phyloP scores from a whole-genome alignment of 2,888 invertebrate genomes.

The Aricia artaxerxes region DNA sequence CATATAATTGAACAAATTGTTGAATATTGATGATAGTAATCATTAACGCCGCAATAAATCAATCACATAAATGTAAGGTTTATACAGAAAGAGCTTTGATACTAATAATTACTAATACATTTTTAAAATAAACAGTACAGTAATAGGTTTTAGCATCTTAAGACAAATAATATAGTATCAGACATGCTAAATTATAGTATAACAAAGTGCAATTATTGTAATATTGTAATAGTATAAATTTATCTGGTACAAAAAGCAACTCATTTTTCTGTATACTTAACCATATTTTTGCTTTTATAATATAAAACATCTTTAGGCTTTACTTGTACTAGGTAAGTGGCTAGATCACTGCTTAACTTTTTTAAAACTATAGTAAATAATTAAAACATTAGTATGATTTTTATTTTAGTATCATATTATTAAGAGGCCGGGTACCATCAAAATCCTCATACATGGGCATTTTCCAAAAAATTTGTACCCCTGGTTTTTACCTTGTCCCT shows the following conservation, averaged over 20 bases:
- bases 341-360: background rate
- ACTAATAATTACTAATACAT: background rate
- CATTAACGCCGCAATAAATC: background rate
- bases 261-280: background rate
- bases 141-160: background rate
- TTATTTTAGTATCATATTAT: background rate
- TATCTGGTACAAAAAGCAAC: background rate
- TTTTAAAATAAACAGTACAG: background rate
- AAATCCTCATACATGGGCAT: no score
- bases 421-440: no score
- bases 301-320: background rate
- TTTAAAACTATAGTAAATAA: slow-evolving; percentile 4
- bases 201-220: background rate
- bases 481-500: no score
- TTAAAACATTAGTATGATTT: background rate
- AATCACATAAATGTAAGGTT: background rate
- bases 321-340: background rate
- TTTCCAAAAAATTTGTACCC: no score
- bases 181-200: background rate
- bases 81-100: slow-evolving; percentile 8
- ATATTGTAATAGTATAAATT: background rate
- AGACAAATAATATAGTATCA: background rate
- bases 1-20: background rate
- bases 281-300: background rate
- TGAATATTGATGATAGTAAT: background rate